Base-by-base conservation (phyloP, 2,888 invertebrate species). In the Proisotoma minuta region DNA sequence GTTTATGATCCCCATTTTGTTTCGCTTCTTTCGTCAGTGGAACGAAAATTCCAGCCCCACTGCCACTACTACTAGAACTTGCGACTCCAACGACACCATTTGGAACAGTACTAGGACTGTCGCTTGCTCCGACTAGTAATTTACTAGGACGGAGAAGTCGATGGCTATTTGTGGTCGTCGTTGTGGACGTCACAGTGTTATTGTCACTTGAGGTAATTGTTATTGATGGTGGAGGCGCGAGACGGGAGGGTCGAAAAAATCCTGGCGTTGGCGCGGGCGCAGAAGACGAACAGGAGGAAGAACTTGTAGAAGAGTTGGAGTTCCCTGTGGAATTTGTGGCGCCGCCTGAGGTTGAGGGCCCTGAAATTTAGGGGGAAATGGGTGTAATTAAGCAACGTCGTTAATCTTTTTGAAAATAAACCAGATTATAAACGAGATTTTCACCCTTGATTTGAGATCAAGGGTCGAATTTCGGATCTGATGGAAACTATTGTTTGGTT, bases 21-120 rank as follows among this genome's bases (percentile, higher is more conserved):
- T 43, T n/a, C 10, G 43, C 51, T 27, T 57, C 49, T 24, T 53
- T 60, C 15, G 60, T 43, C 51, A 57, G 34, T 24, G 60, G 64
- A 28, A 60, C 60, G 40, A 60, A 60, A 1, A 43, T 39, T 27
- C 34, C 5, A 22, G 34, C n/a, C 5, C 26, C 5, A 12, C 18
- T 4, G 5, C 43, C 20, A 15, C 43, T 43, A 4, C 18, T 5
- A 20, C 43, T n/a, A 4, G 4, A 43, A 4, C 5, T 20, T 15
- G 18, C 18, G 43, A 43, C 5, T 15, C 4, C 20, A n/a, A 5
- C 15, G 43, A 5, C 20, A 20, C 4, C 4, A n/a, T n/a, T 43
- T n/a, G 43, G 43, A 5, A 20, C 4, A 12, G 43, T 43, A 15
- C 8, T 34, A 10, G 34, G 34, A 34, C 15, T 34, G 4, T 43